Evolutionary conservation across 1,140 invertebrate species (phyloP).

Genomic region (Calycopis cecrops): DNA sequence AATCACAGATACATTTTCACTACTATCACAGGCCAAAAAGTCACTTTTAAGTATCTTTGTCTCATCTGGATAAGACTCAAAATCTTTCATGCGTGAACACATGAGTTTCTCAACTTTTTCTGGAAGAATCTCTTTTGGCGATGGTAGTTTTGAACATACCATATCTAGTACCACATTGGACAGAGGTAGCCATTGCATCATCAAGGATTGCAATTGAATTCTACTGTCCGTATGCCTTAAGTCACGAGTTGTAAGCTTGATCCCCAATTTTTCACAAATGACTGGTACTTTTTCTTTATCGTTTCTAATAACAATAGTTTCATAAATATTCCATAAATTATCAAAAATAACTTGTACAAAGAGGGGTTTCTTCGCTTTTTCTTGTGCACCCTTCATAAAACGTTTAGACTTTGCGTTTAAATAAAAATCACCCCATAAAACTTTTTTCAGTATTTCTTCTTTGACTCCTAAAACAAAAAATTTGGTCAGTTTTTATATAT

Average conservation of each 20-base stretch:
- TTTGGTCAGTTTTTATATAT: too few species aligned
- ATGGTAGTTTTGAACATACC: conserved; percentile 87
- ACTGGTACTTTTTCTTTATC: conserved; percentile 88
- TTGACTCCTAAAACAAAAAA: conserved; percentile 64
- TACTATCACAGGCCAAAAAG: conserved; percentile 84
- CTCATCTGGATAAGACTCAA: conserved; percentile 81
- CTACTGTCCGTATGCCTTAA: conserved; percentile 86
- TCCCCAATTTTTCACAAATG: conserved; percentile 88
- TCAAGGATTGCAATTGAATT: conserved; percentile 87
- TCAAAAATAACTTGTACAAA: conserved; percentile 97
- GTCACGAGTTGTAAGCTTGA: conserved; percentile 87
- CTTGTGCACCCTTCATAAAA: conserved; percentile 93
- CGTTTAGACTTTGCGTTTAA: conserved; percentile 91
- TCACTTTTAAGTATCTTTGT: conserved; percentile 85
- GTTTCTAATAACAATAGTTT: conserved; percentile 85
- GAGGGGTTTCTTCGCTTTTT: conserved; percentile 95
- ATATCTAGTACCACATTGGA: conserved; percentile 87
- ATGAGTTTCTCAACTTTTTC: conserved; percentile 87
- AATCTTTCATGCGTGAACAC: conserved; percentile 80
- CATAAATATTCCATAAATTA: conserved; percentile 95
- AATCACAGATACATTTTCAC: conserved; percentile 83
- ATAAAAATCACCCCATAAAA: conserved; percentile 97
- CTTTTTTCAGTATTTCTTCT: conserved; percentile 81
- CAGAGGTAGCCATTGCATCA: conserved; percentile 93
- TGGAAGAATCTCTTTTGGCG: conserved; percentile 85